These are phyloP conservation scores for Glareola pratincola DNA, from an alignment of 2,113 vertebrate genomes.

Conservation along the genomic window DNA sequence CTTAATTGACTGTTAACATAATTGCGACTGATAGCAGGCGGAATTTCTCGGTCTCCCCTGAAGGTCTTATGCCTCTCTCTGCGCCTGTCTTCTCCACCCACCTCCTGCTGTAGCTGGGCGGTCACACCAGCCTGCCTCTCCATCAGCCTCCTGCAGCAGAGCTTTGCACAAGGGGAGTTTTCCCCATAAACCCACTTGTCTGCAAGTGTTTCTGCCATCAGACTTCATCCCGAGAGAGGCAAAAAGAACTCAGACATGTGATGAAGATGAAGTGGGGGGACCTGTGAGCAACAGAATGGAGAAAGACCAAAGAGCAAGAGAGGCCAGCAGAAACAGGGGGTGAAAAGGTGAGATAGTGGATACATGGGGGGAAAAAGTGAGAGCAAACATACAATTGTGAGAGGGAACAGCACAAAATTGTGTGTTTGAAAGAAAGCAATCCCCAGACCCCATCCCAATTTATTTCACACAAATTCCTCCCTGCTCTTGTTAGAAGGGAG, in stretches of 20 bases:
- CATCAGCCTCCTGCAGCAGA: neutral
- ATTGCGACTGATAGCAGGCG: neutral
- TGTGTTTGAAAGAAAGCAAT: neutral
- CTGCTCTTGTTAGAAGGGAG: neutral
- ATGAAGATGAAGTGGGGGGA: neutral
- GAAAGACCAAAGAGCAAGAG: neutral
- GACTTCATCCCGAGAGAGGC: neutral
- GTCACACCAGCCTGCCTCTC: neutral
- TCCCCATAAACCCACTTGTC: neutral
- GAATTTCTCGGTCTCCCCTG: neutral
- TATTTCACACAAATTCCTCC: neutral
- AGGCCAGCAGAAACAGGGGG: neutral
- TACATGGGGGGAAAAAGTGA: neutral
- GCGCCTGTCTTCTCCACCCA: neutral
- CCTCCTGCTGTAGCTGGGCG: neutral
- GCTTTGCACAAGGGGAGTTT: neutral
- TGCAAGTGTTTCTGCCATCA: rapidly evolving
- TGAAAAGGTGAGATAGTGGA: neutral
- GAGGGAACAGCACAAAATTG: neutral
- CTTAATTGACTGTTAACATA: neutral
- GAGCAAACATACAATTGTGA: neutral
- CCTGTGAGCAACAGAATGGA: neutral
- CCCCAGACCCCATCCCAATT: neutral
- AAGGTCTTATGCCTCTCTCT: neutral
- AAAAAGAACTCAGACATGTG: neutral